phyloP scores from a whole-genome alignment of 1,140 invertebrate species.

The Drosophila subpulchrella region DNA sequence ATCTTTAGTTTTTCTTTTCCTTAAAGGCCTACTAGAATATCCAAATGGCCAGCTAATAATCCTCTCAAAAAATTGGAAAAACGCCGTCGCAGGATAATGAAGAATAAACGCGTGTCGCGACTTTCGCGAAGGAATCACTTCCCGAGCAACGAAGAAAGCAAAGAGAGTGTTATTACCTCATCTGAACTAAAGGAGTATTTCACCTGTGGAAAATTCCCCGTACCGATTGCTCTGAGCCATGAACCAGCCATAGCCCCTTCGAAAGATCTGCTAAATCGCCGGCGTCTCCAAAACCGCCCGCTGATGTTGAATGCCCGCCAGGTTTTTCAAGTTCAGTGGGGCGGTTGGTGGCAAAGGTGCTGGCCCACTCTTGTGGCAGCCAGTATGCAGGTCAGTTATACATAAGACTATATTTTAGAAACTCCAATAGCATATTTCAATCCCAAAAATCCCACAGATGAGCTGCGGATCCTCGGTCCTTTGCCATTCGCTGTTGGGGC shows the following conservation, averaged over 20 bases:
- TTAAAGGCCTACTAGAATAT: background rate
- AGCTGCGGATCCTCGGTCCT: constrained; percentile 15
- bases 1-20: background rate
- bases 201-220: background rate
- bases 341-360: constrained; percentile 1
- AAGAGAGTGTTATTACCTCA: background rate
- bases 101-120: background rate
- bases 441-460: background rate
- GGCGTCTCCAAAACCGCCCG: constrained; percentile 21
- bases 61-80: constrained; percentile 1
- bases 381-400: background rate
- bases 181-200: background rate
- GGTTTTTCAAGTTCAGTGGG: background rate
- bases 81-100: background rate
- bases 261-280: background rate
- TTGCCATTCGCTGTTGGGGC: constrained; percentile 12
- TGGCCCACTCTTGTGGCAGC: background rate
- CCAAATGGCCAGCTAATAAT: background rate
- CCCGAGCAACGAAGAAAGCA: constrained; percentile 12
- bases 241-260: background rate
- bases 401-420: background rate
- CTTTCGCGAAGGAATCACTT: background rate
- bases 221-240: background rate
- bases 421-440: background rate
- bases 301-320: constrained; percentile 32